Percentiles rank a stretch among this genome's conserved stretches.
These are phyloP conservation scores for Babylonia areolata DNA, from an alignment of 1,140 invertebrate species.

Conservation along the genomic window DNA sequence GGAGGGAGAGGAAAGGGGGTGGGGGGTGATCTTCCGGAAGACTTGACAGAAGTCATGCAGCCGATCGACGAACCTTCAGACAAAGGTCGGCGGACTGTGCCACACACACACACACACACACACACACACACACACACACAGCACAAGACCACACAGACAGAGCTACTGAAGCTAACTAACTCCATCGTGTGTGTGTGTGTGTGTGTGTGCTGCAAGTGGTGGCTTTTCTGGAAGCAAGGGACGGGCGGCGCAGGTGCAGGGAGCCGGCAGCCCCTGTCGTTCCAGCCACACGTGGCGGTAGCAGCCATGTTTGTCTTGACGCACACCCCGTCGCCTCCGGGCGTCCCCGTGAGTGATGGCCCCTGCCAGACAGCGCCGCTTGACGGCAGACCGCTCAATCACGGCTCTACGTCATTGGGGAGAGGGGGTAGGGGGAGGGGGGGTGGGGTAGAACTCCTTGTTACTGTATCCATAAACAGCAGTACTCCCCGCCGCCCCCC, in stretches of 20 bases:
- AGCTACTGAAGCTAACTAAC: not conserved
- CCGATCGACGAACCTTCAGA: too few relatives aligned
- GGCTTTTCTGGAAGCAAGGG: not conserved
- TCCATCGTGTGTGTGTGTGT: too few relatives aligned
- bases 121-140: conserved; percentile 2
- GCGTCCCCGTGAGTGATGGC: not conserved
- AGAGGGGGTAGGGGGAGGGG: too few relatives aligned
- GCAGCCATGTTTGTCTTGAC: not conserved
- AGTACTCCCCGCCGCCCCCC: not conserved
- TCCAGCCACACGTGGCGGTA: not conserved
- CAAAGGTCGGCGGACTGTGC: too few relatives aligned
- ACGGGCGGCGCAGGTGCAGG: not conserved
- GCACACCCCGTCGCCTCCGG: not conserved
- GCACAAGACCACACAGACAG: not conserved
- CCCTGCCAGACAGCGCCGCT: not conserved
- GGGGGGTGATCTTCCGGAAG: too few relatives aligned
- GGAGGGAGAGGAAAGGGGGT: too few relatives aligned
- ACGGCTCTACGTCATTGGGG: not conserved
- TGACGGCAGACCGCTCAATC: not conserved
- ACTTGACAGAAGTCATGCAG: too few relatives aligned
- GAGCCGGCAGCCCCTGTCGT: not conserved
- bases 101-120: conserved; percentile 3
- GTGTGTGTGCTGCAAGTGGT: too few relatives aligned
- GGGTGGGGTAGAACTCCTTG: not conserved
- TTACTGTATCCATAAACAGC: not conserved